phyloP scores from a whole-genome alignment of 2,888 invertebrate species.

The Eustalomyia histrio region DNA sequence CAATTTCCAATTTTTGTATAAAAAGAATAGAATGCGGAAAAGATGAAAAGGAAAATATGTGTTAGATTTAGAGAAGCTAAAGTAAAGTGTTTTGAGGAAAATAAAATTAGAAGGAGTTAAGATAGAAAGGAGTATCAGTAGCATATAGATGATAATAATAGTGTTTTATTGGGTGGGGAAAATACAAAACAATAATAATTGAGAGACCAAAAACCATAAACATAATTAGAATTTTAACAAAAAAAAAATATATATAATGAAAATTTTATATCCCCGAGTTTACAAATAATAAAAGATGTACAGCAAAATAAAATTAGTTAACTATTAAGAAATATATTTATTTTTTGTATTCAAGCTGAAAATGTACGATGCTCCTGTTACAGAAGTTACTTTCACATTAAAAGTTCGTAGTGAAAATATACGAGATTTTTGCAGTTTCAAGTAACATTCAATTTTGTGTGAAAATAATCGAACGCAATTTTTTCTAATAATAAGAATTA shows the following conservation, averaged over 20 bases:
- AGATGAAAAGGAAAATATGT: background rate
- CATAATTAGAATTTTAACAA: conserved; percentile 38
- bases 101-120: background rate
- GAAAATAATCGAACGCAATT: too few species aligned
- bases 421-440: too few species aligned
- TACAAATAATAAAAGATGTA: conserved; percentile 65
- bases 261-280: too few species aligned
- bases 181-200: conserved; percentile 32
- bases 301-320: conserved; percentile 57
- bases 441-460: too few species aligned
- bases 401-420: too few species aligned
- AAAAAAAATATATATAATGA: background rate
- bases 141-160: too few species aligned
- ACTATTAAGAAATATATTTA: conserved; percentile 32
- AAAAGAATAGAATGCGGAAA: background rate
- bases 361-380: too few species aligned
- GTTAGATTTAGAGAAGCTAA: background rate
- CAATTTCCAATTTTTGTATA: conserved; percentile 60
- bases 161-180: background rate
- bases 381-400: too few species aligned
- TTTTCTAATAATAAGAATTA: too few species aligned
- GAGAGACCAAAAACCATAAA: conserved; percentile 31
- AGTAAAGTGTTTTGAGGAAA: background rate
- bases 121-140: background rate
- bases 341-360: background rate